Percentiles rank a stretch among this genome's conserved stretches.
These are phyloP conservation scores for Eutrigla gurnardus DNA, from an alignment of 2,797 vertebrate species.

Conservation along the genomic window DNA sequence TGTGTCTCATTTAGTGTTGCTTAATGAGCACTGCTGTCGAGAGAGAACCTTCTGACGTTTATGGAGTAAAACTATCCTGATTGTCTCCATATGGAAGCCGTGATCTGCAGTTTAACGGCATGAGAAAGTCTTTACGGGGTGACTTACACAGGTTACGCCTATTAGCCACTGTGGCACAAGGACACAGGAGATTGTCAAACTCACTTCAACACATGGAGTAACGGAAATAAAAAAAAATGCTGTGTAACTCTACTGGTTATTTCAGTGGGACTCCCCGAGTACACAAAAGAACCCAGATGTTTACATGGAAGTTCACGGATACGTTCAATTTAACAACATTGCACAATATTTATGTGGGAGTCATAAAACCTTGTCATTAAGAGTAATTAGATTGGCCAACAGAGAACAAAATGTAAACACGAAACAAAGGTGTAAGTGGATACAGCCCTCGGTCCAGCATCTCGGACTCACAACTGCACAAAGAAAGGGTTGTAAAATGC, in stretches of 20 bases:
- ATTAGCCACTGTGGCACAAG: slow-evolving; percentile 28
- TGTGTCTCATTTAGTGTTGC: slow-evolving; percentile 35
- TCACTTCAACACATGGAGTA: neutral
- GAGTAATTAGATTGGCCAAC: slow-evolving; percentile 55
- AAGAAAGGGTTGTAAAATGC: too few relatives aligned
- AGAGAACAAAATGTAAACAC: slow-evolving; percentile 35
- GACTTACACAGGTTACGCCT: slow-evolving; percentile 48
- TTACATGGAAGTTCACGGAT: slow-evolving; percentile 45
- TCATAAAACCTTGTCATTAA: slow-evolving; percentile 45
- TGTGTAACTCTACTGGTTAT: slow-evolving; percentile 20
- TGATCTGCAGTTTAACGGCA: slow-evolving; percentile 46
- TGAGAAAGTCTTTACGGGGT: slow-evolving; percentile 41
- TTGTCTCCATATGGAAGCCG: slow-evolving; percentile 67
- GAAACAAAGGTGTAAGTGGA: too few relatives aligned
- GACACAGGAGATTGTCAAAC: slow-evolving; percentile 21
- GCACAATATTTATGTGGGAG: slow-evolving; percentile 55
- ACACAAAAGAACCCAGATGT: slow-evolving; percentile 46
- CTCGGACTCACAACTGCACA: too few relatives aligned
- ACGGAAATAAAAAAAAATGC: slow-evolving; percentile 1
- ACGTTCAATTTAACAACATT: slow-evolving; percentile 40
- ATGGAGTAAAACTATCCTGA: slow-evolving; percentile 67
- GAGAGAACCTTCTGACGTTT: slow-evolving; percentile 42
- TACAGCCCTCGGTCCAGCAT: neutral
- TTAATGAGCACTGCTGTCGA: slow-evolving; percentile 51
- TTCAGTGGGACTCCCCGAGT: slow-evolving; percentile 23